phyloP scores from a whole-genome alignment of 2,113 vertebrate species.

The Eonycteris spelaea region DNA sequence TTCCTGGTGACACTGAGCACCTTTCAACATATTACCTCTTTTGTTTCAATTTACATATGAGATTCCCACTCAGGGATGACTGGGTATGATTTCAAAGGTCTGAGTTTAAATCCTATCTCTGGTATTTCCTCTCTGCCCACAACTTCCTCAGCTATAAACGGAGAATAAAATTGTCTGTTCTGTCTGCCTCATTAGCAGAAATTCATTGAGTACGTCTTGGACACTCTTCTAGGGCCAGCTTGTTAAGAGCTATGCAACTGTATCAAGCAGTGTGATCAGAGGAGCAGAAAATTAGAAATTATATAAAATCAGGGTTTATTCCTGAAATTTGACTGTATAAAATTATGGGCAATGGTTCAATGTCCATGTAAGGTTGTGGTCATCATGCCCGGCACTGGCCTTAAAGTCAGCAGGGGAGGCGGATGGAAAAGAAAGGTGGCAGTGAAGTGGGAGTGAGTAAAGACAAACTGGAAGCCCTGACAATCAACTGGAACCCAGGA shows the following conservation, averaged over 20 bases:
- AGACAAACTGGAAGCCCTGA: background rate
- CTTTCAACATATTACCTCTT: background rate
- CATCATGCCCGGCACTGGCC: background rate
- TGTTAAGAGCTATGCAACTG: background rate
- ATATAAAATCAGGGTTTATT: background rate
- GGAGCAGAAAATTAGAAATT: background rate
- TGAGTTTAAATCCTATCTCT: background rate
- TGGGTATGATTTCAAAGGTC: background rate
- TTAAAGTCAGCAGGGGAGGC: background rate
- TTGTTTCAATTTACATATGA: background rate
- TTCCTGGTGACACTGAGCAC: background rate
- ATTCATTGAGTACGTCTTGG: background rate
- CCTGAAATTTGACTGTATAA: background rate
- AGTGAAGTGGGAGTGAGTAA: rapidly evolving
- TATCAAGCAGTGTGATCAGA: background rate
- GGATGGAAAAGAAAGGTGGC: background rate
- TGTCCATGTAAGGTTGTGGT: background rate
- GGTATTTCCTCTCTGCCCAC: background rate
- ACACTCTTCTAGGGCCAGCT: too few relatives aligned
- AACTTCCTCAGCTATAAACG: background rate
- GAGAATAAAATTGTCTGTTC: background rate
- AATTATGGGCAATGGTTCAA: background rate
- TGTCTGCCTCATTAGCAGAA: background rate
- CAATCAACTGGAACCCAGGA: rapidly evolving
- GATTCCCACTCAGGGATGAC: background rate